Evolutionary conservation across 2,888 invertebrate genomes (phyloP), one percentile per base, ranked within the genome.

Genomic region (Agelastica alni): DNA sequence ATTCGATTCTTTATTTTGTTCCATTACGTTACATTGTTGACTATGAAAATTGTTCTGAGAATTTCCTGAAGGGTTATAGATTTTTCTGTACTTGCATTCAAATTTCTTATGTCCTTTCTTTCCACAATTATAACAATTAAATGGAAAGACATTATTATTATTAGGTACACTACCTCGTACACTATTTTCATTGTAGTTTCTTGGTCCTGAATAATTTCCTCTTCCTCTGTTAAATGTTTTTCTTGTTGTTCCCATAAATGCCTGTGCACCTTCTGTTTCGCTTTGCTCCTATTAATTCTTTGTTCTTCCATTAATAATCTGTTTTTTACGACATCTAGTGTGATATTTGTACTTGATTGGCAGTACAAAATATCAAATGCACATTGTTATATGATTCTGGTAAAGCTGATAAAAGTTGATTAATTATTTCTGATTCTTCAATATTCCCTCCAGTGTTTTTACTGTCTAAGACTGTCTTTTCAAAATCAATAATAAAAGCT

Each of bases 51-150:
- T 46, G 20, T 18, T 32, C 2, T 14, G 45, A 17, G 12, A 16
- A 17, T 18, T 12, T 31, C 3, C 12, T 12, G 12, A 3, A 31
- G 31, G 5, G 18, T 31, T 45, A 10, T 18, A n/a, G n/a, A 12
- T 30, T 13, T 44, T 37, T 43, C 18, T 39, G 22, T 48, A 51
- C 13, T 32, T 37, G 26, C 56, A 60, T 12, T 58, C 30, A 12
- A n/a, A 44, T 20, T 41, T 53, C 28, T 49, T 58, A 22, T 60
- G 51, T 5, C 60, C 60, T n/a, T 30, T 20, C n/a, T 18, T 28
- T 12, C 56, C 56, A 59, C 60, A 60, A 12, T 16, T 12, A 34
- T 56, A 37, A 22, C 60, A 54, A 44, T 47, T 53, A 45, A 49
- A 55, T 31, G 46, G 51, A 46, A 56, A 53, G 16, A 14, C 20